These are phyloP conservation scores for Habropoda laboriosa DNA, from an alignment of 1,140 invertebrate genomes.

Conservation along the genomic window DNA sequence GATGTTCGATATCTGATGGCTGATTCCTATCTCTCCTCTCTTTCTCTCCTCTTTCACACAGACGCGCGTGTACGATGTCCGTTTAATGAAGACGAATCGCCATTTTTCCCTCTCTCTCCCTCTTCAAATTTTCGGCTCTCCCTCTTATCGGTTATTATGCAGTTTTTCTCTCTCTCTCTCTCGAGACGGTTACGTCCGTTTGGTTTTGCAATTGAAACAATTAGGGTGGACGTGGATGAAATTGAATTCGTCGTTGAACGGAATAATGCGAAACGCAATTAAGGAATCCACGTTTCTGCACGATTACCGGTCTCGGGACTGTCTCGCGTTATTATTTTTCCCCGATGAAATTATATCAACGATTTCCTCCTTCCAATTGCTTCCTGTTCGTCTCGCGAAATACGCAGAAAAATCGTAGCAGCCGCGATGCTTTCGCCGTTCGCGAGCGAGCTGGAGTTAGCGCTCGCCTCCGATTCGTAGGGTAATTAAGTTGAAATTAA, in stretches of 20 bases:
- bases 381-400: conserved; percentile 69
- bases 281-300: conserved; percentile 19
- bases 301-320: conserved; percentile 17
- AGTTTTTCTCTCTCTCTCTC: too few species aligned
- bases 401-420: conserved; percentile 43
- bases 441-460: background rate
- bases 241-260: conserved; percentile 1
- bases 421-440: conserved; percentile 20
- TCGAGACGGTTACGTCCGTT: background rate
- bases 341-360: conserved; percentile 72
- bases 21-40: background rate
- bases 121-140: too few species aligned
- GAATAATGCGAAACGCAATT: conserved; percentile 55
- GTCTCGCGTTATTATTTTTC: conserved; percentile 64
- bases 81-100: conserved; percentile 34
- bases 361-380: conserved; percentile 73
- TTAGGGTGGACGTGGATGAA: conserved; percentile 5
- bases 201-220: conserved; percentile 28
- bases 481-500: conserved; percentile 33
- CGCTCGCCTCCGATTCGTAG: background rate
- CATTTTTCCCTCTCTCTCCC: too few species aligned
- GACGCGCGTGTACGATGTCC: background rate
- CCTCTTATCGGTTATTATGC: background rate
- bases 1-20: conserved; percentile 13
- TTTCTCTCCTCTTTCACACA: background rate